Base-by-base conservation (phyloP, 2,888 invertebrate genomes). In the Epinotia ramella region DNA sequence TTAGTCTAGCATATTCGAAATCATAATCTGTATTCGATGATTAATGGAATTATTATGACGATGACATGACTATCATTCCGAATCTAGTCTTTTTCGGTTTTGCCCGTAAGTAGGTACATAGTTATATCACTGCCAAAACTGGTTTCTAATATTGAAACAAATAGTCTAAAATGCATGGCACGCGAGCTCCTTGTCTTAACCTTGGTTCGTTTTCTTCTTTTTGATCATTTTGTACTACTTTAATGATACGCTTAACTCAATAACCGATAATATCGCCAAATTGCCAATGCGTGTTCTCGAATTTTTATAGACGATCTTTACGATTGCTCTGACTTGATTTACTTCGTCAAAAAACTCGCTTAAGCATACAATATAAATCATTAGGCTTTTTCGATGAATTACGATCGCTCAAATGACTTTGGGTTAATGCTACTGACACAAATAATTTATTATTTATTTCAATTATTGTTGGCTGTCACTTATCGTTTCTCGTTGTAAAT, bases 211-310 rank as follows among this genome's bases (percentile, higher is more conserved):
- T 33, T 60, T 60, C 60, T 75, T 60, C 44, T 73, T 65, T 65
- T 70, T 71, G 65, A 40, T 56, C 28, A 67, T 46, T 75, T 66
- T 62, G 64, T 72, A 46, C 62, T 66, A 53, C 56, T 70, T 72
- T 76, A 72, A 76, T 75, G 65, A 65, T 76, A 67, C 71, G 72
- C 68, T 68, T 71, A 76, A 64, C 72, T 74, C 64, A 76, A 78
- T 67, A 65, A 74, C 72, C 65, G 63, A 77, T 77, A 73, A 72
- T 69, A 72, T 67, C 66, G n/a, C 28, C 20, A 77, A 78, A 77
- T 76, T 60, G 73, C 71, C 60, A 71, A 76, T 65, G 76, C 76
- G 77, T 78, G 77, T 40, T 60, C 24, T 62, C 56, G 28, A 76
- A 63, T 73, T 65, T 40, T 72, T 74, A 73, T 73, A 53, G 73